A percentile compares a stretch with the other conserved stretches of the same genome.
These are phyloP conservation scores for Drosophila eohydei DNA, from an alignment of 2,888 invertebrate species.

Conservation along the genomic window DNA sequence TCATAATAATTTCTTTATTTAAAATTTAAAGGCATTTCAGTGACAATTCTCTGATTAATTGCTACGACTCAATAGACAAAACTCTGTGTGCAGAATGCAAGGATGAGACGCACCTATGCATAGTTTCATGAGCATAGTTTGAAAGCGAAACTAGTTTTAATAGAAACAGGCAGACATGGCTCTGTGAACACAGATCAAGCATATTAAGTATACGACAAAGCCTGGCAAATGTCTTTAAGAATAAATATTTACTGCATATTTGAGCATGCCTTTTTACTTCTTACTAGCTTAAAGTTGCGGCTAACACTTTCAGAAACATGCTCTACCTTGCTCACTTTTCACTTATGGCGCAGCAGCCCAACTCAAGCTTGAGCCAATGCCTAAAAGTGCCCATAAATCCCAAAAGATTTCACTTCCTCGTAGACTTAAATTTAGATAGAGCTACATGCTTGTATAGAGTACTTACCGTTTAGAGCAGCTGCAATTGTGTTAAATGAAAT, in stretches of 20 bases:
- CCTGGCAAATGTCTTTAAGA: background rate
- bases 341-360: background rate
- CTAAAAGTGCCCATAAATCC: background rate
- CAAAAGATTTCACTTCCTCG: background rate
- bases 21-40: background rate
- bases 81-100: too few species aligned
- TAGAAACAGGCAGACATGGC: background rate
- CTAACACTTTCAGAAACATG: background rate
- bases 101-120: background rate
- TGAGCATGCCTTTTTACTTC: too few species aligned
- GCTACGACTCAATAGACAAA: background rate
- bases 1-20: too few species aligned
- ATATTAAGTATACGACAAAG: background rate
- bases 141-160: background rate
- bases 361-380: background rate
- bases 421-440: background rate
- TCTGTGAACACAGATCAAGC: background rate
- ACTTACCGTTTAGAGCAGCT: constrained; percentile 65
- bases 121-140: background rate
- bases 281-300: background rate
- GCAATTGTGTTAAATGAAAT: constrained; percentile 46
- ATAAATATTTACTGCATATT: too few species aligned
- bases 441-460: background rate
- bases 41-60: background rate
- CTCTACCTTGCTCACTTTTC: too few species aligned